A percentile compares a stretch with the other conserved stretches of the same genome.
These are phyloP conservation scores for Oppia nitens DNA, from an alignment of 1,140 invertebrate genomes.

Conservation along the genomic window DNA sequence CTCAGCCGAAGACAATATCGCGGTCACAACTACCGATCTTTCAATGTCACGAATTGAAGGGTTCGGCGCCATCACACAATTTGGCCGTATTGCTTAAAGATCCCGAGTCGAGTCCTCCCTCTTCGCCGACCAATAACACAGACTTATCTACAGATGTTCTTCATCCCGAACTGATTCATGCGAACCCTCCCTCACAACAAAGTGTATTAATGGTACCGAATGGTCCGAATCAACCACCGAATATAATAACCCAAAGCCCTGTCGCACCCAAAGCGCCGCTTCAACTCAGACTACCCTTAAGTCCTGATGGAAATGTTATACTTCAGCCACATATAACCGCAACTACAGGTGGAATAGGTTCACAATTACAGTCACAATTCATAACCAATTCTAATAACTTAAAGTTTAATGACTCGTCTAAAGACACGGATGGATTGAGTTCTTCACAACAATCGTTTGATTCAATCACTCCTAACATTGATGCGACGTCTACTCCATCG, in stretches of 20 bases:
- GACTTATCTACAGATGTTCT: neutral
- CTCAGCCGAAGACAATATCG: neutral
- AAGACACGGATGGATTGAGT: constrained; percentile 13
- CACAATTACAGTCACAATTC: neutral
- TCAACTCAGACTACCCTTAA: constrained; percentile 21
- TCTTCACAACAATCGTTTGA: constrained; percentile 18
- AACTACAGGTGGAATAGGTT: neutral
- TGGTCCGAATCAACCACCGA: neutral
- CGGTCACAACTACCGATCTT: neutral
- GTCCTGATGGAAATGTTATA: constrained; percentile 23
- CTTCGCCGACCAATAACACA: constrained; percentile 5
- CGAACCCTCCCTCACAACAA: constrained; percentile 6
- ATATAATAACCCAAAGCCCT: neutral
- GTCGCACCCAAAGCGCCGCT: neutral
- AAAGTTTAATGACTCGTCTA: neutral
- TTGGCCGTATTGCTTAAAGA: constrained; percentile 24
- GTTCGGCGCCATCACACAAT: constrained; percentile 17
- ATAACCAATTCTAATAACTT: neutral
- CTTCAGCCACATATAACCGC: constrained; percentile 18
- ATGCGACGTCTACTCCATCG: constrained; percentile 5
- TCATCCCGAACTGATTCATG: neutral
- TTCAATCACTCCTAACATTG: constrained; percentile 16
- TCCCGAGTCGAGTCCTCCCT: constrained; percentile 16
- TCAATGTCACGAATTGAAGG: neutral
- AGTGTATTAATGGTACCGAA: constrained; percentile 11